phyloP scores from a whole-genome alignment of 2,797 vertebrate species.

The Ammospiza maritima region DNA sequence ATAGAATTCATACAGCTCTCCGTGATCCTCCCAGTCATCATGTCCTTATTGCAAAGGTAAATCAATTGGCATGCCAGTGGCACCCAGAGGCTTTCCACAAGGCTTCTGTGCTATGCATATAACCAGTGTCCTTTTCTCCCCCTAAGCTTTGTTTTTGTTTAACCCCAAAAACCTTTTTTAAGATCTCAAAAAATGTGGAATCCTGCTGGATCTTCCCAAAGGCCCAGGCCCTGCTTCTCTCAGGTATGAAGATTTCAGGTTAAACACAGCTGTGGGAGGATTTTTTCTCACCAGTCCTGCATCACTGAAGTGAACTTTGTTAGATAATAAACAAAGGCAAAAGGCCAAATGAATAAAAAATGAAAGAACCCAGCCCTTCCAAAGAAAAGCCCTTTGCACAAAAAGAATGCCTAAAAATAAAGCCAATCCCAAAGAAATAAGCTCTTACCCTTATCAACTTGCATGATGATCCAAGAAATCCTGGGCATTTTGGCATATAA shows the following conservation, averaged over 20 bases:
- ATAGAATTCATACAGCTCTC: neutral
- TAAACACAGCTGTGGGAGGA: neutral
- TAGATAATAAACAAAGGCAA: neutral
- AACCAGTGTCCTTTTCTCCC: accelerated
- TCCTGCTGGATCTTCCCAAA: neutral
- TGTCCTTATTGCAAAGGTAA: neutral
- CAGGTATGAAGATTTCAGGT: neutral
- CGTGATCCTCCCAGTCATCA: neutral
- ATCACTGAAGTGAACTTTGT: neutral
- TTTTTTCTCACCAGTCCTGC: neutral
- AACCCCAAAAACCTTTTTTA: neutral
- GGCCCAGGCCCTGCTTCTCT: neutral
- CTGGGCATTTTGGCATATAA: neutral
- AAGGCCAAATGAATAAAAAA: neutral
- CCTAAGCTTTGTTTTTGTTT: neutral
- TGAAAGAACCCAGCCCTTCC: neutral
- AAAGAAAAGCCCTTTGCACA: neutral
- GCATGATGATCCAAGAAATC: neutral
- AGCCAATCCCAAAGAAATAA: neutral
- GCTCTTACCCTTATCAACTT: neutral
- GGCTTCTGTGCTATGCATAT: neutral
- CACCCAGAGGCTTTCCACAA: neutral
- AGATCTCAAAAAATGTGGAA: neutral
- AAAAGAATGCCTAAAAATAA: neutral
- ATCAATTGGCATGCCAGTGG: neutral